Evolutionary conservation across 2,888 invertebrate genomes (phyloP).

Genomic region (Hipparchia semele): DNA sequence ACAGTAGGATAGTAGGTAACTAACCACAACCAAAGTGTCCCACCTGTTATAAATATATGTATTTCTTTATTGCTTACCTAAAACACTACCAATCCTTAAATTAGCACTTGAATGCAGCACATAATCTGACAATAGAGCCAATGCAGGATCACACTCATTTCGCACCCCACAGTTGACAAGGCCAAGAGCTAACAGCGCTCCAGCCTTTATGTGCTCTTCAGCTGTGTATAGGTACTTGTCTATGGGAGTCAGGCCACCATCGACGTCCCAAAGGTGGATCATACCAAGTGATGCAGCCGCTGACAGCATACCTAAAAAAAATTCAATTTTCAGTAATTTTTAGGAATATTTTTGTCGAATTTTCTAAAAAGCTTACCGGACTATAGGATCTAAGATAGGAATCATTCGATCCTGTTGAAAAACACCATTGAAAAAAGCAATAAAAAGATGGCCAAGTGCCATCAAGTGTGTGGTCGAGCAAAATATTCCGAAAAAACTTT

Average conservation of each 20-base stretch:
- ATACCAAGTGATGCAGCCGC: slow-evolving; percentile 98
- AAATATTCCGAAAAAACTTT: no score
- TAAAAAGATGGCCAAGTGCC: no score
- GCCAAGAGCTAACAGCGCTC: slow-evolving; percentile 97
- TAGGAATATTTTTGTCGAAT: no score
- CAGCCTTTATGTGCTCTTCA: slow-evolving; percentile 98
- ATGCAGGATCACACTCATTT: slow-evolving; percentile 99
- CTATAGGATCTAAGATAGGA: no score
- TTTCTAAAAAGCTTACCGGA: no score
- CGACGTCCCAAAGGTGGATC: slow-evolving; percentile 98
- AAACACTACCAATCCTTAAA: slow-evolving; percentile 93
- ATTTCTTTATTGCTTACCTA: slow-evolving; percentile 63
- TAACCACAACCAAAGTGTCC: no score
- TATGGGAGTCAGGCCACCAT: slow-evolving; percentile 98
- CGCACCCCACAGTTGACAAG: slow-evolving; percentile 98
- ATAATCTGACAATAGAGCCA: slow-evolving; percentile 97
- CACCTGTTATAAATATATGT: no score
- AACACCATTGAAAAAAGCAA: no score
- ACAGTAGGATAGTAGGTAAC: no score
- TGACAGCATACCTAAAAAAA: slow-evolving; percentile 91
- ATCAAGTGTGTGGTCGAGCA: no score
- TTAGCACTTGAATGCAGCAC: slow-evolving; percentile 92
- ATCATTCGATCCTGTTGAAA: no score
- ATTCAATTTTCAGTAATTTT: neutral
- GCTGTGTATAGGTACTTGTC: slow-evolving; percentile 98